phyloP scores from a whole-genome alignment of 2,888 invertebrate species.

The Bhutanitis thaidina region DNA sequence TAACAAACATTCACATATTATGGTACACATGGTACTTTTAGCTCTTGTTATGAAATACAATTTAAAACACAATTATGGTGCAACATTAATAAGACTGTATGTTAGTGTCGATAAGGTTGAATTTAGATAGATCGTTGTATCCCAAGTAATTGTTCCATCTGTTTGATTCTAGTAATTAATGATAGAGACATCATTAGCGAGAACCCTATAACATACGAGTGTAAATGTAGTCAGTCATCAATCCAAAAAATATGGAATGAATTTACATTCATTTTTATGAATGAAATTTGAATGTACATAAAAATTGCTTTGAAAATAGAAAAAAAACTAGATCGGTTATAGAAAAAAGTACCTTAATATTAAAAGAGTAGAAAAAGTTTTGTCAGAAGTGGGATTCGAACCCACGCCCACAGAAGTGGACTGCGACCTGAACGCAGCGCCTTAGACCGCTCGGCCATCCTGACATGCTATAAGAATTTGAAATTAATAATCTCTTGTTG shows the following conservation, averaged over 20 bases:
- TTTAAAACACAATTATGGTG: too few relatives aligned
- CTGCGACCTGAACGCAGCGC: conserved; percentile 33
- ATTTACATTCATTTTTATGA: too few relatives aligned
- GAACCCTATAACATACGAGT: background rate
- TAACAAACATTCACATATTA: too few relatives aligned
- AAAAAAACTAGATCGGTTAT: too few relatives aligned
- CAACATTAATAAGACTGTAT: too few relatives aligned
- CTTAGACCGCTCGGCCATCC: conserved; percentile 20
- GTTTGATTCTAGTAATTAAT: conserved; percentile 9
- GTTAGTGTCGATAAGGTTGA: background rate
- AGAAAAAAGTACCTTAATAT: too few relatives aligned
- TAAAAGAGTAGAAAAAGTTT: background rate
- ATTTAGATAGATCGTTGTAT: background rate
- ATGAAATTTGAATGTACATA: too few relatives aligned
- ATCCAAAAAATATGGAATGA: too few relatives aligned
- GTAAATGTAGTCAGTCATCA: too few relatives aligned
- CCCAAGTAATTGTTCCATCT: conserved; percentile 9
- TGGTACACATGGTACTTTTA: too few relatives aligned
- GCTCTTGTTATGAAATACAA: too few relatives aligned
- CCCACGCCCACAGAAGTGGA: conserved; percentile 84
- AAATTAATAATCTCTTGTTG: background rate
- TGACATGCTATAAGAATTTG: background rate
- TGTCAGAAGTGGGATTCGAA: conserved; percentile 90
- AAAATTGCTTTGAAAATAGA: too few relatives aligned
- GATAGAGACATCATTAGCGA: conserved; percentile 4